Base-by-base conservation (phyloP, 2,113 vertebrate species). In the Uropsilus gracilis region DNA sequence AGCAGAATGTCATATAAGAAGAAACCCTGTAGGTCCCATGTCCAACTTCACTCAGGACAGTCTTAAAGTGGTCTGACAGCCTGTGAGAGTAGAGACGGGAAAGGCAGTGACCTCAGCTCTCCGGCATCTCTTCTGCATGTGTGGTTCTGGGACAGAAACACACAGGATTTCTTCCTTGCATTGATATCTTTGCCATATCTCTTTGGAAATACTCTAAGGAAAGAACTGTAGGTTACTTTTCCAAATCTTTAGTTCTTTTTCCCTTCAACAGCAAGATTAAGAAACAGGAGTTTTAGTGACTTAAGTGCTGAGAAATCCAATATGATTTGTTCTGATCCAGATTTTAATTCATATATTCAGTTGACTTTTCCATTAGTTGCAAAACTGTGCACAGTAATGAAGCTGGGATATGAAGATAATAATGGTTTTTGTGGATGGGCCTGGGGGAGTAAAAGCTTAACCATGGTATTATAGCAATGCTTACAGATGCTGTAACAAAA, bases 221-320 rank as follows among this genome's bases (percentile, higher is more conserved):
- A 82, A 28, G 1, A 94, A 78, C 44, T 71, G 24, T 18, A n/a
- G 30, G 9, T 16, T 37, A 4, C 20, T 44, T 69, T 57, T 34
- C 39, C 22, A 72, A 61, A 91, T 17, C 10, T 59, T 77, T 71
- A 89, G 87, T 53, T 78, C 59, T 87, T 37, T 68, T 93, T 95
- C 59, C 55, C 24, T 73, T 26, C 17, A 66, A 53, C 63, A 59
- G 59, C 87, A 98, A n/a, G 24, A 39, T 4, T 84, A 8, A 72
- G 12, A 44, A n/a, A n/a, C 16, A 2, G 16, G 24, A 77, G 39
- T 73, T 93, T 94, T 85, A 89, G 20, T 55, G 53, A 85, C 68
- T 72, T 84, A 37, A 32, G 30, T 64, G 72, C 30, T 26, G 50
- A 17, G 4, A 82, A 90, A 32, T 17, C 10, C 57, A 57, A 34